These are phyloP conservation scores for Notothenia rossii DNA, from an alignment of 2,113 vertebrate species.

Conservation along the genomic window DNA sequence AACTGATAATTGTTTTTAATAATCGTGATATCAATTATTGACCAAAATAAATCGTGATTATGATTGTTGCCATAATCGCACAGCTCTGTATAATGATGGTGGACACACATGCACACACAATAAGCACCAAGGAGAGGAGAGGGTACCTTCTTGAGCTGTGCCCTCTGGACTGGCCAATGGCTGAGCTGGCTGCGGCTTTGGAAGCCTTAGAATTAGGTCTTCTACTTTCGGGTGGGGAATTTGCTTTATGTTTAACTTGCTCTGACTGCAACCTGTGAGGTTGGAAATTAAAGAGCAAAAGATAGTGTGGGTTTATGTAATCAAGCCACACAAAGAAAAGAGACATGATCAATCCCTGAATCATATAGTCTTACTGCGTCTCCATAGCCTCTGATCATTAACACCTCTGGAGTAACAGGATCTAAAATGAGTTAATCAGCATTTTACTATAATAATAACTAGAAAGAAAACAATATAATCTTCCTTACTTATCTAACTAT, in stretches of 20 bases:
- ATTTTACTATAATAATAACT: conserved; percentile 15
- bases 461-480: conserved; percentile 8
- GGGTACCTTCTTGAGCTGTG: conserved; percentile 98
- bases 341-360: conserved; percentile 36
- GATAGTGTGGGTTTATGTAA: conserved; percentile 68
- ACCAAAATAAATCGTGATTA: no score
- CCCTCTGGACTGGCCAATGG: conserved; percentile 96
- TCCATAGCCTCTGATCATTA: conserved; percentile 28
- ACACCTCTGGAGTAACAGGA: conserved; percentile 32
- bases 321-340: conserved; percentile 42
- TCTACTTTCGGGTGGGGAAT: conserved; percentile 99
- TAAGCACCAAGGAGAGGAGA: conserved; percentile 67
- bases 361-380: conserved; percentile 8
- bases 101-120: conserved; percentile 49
- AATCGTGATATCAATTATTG: no score
- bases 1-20: no score
- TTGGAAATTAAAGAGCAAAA: conserved; percentile 81
- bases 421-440: conserved; percentile 33
- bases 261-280: conserved; percentile 99
- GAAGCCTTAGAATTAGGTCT: conserved; percentile 98
- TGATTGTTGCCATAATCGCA: no score
- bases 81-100: no score
- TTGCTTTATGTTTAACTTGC: conserved; percentile 98
- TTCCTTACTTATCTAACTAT: not conserved
- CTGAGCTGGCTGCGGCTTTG: conserved; percentile 97